These are phyloP conservation scores for Gymnarchus niloticus DNA, from an alignment of 2,113 vertebrate genomes.

Conservation along the genomic window DNA sequence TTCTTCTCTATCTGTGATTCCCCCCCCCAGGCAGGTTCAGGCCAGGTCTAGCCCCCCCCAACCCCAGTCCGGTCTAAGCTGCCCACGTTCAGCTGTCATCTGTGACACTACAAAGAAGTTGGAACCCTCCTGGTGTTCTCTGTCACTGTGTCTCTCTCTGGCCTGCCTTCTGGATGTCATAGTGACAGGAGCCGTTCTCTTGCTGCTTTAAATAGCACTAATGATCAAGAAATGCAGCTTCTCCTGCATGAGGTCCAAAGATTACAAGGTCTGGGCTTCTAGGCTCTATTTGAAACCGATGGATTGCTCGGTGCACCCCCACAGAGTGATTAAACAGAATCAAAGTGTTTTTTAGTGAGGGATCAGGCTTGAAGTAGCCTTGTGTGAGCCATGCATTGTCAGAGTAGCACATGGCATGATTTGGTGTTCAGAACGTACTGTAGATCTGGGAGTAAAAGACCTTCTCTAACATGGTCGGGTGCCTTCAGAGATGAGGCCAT, in stretches of 20 bases:
- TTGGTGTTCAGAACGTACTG: background rate
- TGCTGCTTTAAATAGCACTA: background rate
- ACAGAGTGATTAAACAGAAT: no score
- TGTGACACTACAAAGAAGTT: background rate
- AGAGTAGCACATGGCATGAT: background rate
- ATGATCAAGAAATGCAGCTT: background rate
- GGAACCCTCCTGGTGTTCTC: background rate
- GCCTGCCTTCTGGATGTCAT: background rate
- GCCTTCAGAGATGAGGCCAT: background rate
- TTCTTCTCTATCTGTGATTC: background rate
- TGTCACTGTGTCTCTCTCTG: background rate
- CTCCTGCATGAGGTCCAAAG: background rate
- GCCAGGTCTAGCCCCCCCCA: no score
- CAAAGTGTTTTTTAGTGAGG: no score
- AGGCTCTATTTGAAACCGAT: background rate
- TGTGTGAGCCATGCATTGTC: no score
- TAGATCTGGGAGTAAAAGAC: background rate
- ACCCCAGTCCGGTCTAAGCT: background rate
- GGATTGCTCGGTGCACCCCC: no score
- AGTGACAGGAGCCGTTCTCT: background rate
- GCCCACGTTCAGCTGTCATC: background rate
- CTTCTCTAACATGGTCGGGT: background rate
- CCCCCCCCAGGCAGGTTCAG: background rate
- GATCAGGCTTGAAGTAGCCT: no score
- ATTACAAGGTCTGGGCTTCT: background rate